A percentile compares a stretch with the other conserved stretches of the same genome.
phyloP scores from a whole-genome alignment of 2,888 invertebrate genomes.

The Rugalucina vietnamica region DNA sequence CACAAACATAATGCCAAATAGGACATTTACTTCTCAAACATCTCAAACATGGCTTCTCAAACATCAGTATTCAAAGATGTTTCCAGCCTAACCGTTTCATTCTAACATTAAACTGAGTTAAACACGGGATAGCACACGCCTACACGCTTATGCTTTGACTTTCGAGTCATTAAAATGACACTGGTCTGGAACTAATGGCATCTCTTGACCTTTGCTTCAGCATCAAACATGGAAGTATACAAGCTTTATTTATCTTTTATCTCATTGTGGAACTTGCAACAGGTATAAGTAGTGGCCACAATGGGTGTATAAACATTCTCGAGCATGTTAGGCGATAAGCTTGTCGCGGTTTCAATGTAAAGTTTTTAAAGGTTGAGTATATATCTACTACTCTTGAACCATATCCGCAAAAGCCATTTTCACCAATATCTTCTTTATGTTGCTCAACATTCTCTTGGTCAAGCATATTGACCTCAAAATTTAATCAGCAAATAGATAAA shows the following conservation, averaged over 20 bases:
- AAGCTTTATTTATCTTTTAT: too few species aligned
- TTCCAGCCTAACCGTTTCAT: not conserved
- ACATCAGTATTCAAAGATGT: not conserved
- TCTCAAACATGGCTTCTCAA: not conserved
- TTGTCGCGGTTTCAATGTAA: too few species aligned
- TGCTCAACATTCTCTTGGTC: too few species aligned
- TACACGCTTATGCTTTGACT: not conserved
- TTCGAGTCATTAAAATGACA: not conserved
- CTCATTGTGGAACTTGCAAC: too few species aligned
- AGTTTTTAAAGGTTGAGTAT: too few species aligned
- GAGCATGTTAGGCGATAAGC: too few species aligned
- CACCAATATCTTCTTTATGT: too few species aligned
- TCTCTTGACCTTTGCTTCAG: not conserved
- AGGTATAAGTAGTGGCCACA: too few species aligned
- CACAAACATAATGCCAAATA: not conserved
- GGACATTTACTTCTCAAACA: not conserved
- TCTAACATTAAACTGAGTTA: not conserved
- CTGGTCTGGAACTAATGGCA: not conserved
- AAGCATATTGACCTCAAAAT: not conserved
- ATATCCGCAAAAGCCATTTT: too few species aligned
- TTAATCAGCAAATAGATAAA: not conserved
- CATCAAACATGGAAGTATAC: too few species aligned
- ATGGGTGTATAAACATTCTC: too few species aligned
- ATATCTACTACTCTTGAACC: too few species aligned
- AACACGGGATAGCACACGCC: not conserved